These are phyloP conservation scores for Parasteatoda tepidariorum DNA, from an alignment of 1,140 invertebrate genomes.

Conservation along the genomic window DNA sequence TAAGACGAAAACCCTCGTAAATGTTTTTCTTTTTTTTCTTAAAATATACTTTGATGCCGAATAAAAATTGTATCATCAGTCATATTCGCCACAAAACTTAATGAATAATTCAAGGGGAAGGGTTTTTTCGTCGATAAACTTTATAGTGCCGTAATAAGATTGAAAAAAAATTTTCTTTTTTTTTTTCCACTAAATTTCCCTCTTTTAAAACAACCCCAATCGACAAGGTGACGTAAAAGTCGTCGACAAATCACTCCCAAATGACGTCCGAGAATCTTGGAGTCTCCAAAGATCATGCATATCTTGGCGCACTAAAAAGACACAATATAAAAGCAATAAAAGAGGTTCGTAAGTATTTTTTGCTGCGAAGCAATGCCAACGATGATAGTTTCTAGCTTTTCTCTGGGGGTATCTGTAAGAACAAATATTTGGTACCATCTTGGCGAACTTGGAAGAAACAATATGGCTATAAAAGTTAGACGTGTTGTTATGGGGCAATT, in stretches of 20 bases:
- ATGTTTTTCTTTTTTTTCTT: too few species aligned
- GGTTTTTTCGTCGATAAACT: background rate
- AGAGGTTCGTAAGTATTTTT: background rate
- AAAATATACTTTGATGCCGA: too few species aligned
- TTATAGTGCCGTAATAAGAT: background rate
- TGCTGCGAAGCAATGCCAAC: background rate
- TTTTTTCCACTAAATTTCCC: background rate
- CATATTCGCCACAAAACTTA: background rate
- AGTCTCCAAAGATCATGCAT: too few species aligned
- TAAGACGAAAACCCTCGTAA: too few species aligned
- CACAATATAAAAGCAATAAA: background rate
- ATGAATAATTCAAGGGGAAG: background rate
- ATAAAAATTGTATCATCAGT: background rate
- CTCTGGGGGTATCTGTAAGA: background rate
- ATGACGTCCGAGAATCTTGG: too few species aligned
- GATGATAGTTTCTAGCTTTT: background rate
- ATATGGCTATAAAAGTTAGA: background rate
- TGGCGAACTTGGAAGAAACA: background rate
- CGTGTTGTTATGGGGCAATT: background rate
- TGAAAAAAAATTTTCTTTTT: too few species aligned
- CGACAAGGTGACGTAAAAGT: background rate
- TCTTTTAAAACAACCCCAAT: background rate
- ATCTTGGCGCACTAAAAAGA: background rate
- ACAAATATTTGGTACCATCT: background rate
- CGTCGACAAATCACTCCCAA: background rate